Evolutionary conservation across 2,797 vertebrate species (phyloP), one percentile per base, ranked within the genome.

Genomic region (Pipistrellus pipistrellus): DNA sequence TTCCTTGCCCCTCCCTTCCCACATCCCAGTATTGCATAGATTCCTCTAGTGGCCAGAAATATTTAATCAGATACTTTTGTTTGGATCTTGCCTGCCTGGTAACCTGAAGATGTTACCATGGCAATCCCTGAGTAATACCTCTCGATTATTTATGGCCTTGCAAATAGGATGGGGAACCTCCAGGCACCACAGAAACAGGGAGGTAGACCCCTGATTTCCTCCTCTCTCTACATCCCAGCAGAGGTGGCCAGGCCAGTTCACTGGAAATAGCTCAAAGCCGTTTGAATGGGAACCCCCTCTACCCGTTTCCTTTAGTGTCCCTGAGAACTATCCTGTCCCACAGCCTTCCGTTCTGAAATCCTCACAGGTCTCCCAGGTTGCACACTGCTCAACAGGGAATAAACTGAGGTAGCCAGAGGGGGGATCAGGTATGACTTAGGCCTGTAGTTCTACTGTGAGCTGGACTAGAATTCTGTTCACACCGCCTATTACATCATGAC

Each of bases 21-120:
- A 75, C 64, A 59, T 55, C 94, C 88, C 87, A 68, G 0, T 2
- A 48, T 75, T 76, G 48, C 81, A 38, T 35, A 90, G 93, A 95
- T 96, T 96, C 88, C 95, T 96, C 93, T 90, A 93, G 96, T 85
- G 93, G 91, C 95, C 93, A 96, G 93, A 96, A 94, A 97, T 95
- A 97, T 95, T 97, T 98, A 96, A 97, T 96, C 96, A 94, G 96
- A 97, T 96, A 95, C 98, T 97, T 98, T 98, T 97, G 97, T 98
- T 98, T 98, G 90, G 77, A 97, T 97, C 94, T 96, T 55, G 93
- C 93, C 32, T 97, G 95, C 96, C 75, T 96, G 97, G 97, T 95
- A 97, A 97, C 96, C 96, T 97, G 96, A 92, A 95, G 97, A 96
- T 44, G 98, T 98, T 98, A 97, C 98, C 90, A 98, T 98, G 98